Percentiles rank a stretch among this genome's conserved stretches.
Conservation (phyloP, 1,140 invertebrate genomes). For the Pomphorhynchus laevis region DNA sequence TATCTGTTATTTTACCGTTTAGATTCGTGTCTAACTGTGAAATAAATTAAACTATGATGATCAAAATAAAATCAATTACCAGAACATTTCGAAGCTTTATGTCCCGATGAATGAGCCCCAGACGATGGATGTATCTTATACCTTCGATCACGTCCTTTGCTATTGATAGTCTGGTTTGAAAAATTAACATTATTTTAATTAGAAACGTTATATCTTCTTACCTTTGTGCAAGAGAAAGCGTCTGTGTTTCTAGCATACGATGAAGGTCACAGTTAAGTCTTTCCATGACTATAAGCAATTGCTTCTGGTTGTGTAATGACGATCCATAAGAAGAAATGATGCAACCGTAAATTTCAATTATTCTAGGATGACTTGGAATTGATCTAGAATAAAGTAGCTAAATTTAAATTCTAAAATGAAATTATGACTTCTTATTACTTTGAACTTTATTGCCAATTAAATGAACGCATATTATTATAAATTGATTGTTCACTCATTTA, state of each 20-base stretch:
- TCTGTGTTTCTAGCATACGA: constrained; percentile 33
- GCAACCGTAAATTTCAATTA: constrained; percentile 33
- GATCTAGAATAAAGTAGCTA: constrained; percentile 29
- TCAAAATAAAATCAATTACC: constrained; percentile 19
- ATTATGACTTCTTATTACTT: too few species aligned
- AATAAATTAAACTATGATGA: not conserved
- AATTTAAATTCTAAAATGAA: too few species aligned
- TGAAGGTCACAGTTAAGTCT: constrained; percentile 36
- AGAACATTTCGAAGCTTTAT: constrained; percentile 60
- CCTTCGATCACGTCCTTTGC: constrained; percentile 35
- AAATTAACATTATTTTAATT: not conserved
- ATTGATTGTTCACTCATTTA: too few species aligned
- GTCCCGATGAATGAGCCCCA: constrained; percentile 46
- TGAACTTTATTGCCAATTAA: too few species aligned
- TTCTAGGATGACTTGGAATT: constrained; percentile 41
- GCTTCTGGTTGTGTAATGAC: not conserved
- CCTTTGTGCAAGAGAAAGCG: constrained; percentile 16
- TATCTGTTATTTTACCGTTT: constrained; percentile 44
- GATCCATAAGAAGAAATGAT: not conserved
- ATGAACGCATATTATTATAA: too few species aligned
- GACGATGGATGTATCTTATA: constrained; percentile 47
- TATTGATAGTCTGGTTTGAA: constrained; percentile 22
- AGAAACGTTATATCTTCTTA: not conserved
- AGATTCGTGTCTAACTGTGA: constrained; percentile 31
- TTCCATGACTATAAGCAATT: constrained; percentile 38